Evolutionary conservation across 2,888 invertebrate species (phyloP).

Genomic region (Crematogaster levior): DNA sequence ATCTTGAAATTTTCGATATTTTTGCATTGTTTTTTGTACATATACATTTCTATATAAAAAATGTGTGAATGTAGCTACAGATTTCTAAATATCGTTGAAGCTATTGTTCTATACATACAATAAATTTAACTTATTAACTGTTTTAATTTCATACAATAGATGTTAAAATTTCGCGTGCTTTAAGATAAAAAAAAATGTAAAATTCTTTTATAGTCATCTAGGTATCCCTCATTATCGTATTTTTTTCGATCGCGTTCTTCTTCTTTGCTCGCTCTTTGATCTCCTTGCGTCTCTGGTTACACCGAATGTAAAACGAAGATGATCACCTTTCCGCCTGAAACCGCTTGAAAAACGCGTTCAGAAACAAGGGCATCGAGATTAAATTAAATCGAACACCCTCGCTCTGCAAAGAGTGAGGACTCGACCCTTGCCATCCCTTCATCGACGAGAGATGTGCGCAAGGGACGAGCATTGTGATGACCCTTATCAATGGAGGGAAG

Average conservation of each 20-base stretch:
- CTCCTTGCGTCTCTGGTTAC: not conserved
- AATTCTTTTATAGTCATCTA: not conserved
- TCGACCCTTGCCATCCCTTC: slow-evolving; percentile 63
- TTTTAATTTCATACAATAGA: no score
- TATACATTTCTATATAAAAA: not conserved
- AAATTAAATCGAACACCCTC: slow-evolving; percentile 75
- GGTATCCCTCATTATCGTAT: not conserved
- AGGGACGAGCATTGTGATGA: slow-evolving; percentile 78
- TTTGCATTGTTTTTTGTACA: not conserved
- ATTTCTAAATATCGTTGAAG: not conserved
- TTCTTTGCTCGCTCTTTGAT: not conserved
- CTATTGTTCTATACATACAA: not conserved
- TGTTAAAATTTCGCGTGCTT: not conserved
- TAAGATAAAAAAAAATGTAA: not conserved
- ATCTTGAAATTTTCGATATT: not conserved
- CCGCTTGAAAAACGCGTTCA: not conserved
- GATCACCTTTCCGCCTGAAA: slow-evolving; percentile 18
- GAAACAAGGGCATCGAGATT: slow-evolving; percentile 64
- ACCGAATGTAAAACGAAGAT: slow-evolving; percentile 22
- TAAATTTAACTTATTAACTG: no score
- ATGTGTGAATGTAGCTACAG: not conserved
- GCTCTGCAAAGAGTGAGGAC: slow-evolving; percentile 59
- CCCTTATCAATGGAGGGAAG: slow-evolving; percentile 80
- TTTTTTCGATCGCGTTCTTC: not conserved
- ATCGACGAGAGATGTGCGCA: slow-evolving; percentile 65